phyloP scores from a whole-genome alignment of 2,113 vertebrate species.

The Colaptes auratus region DNA sequence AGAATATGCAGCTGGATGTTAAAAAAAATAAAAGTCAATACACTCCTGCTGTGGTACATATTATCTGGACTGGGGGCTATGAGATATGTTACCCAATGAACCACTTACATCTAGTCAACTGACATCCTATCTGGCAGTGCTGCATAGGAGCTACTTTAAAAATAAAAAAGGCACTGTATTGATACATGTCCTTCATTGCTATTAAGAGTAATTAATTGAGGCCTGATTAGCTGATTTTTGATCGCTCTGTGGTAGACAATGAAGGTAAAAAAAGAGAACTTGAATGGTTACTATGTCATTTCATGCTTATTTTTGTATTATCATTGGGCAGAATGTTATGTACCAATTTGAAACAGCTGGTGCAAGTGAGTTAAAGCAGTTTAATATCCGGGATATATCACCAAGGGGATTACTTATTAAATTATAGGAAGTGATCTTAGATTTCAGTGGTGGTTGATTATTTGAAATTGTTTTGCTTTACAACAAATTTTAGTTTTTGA shows the following conservation, averaged over 20 bases:
- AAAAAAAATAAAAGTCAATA: not conserved
- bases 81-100: not conserved
- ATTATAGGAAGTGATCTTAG: constrained; percentile 72
- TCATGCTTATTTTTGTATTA: constrained; percentile 50
- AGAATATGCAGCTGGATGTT: not conserved
- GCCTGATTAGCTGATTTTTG: not conserved
- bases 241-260: not conserved
- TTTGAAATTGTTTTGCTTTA: constrained; percentile 72
- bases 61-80: not conserved
- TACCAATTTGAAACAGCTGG: constrained; percentile 76
- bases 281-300: not conserved
- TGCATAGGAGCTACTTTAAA: not conserved
- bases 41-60: not conserved
- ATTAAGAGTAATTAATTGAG: not conserved
- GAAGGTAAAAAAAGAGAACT: constrained; percentile 2
- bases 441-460: constrained; percentile 72
- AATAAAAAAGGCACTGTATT: not conserved
- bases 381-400: constrained; percentile 76
- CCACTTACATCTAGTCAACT: not conserved
- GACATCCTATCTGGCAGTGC: not conserved
- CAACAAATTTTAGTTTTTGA: constrained; percentile 73
- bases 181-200: not conserved
- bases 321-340: constrained; percentile 57
- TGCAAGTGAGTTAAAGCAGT: constrained; percentile 65
- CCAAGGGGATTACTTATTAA: constrained; percentile 74